A percentile compares a stretch with the other conserved stretches of the same genome.
Evolutionary conservation across 2,888 invertebrate species (phyloP).

Genomic region (Eledone cirrhosa): DNA sequence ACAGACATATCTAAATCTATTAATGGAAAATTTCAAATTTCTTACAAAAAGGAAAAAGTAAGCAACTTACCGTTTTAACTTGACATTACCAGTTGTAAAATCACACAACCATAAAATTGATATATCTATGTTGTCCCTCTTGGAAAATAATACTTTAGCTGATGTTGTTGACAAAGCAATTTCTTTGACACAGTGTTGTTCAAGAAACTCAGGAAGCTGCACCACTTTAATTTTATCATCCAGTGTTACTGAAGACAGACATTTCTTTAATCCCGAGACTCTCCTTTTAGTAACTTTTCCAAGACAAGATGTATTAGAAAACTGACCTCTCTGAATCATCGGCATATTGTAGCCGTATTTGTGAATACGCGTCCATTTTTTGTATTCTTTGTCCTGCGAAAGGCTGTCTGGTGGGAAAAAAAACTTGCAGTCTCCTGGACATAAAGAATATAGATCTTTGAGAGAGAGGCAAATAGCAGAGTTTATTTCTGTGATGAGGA

Average conservation of each 20-base stretch:
- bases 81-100: conserved; percentile 14
- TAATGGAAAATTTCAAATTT: not conserved
- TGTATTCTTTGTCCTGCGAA: not conserved
- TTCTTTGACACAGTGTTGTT: not conserved
- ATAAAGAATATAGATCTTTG: not conserved
- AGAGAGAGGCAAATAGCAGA: conserved; percentile 13
- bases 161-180: conserved; percentile 9
- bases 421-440: conserved; percentile 22
- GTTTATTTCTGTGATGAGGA: conserved; percentile 19
- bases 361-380: conserved; percentile 8
- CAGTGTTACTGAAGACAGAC: not conserved
- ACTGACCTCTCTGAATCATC: not conserved
- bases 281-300: not conserved
- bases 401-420: not conserved
- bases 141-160: not conserved
- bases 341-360: not conserved
- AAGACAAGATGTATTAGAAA: not conserved
- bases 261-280: conserved; percentile 13
- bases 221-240: not conserved
- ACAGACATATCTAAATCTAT: not conserved
- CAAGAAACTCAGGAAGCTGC: conserved; percentile 6
- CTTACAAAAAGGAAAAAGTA: not conserved
- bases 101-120: conserved; percentile 17
- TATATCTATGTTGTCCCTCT: not conserved
- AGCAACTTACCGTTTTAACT: not conserved